A percentile compares a stretch with the other conserved stretches of the same genome.
Conservation (phyloP, 2,113 vertebrate species). For the Psittacula cyanocephala region DNA sequence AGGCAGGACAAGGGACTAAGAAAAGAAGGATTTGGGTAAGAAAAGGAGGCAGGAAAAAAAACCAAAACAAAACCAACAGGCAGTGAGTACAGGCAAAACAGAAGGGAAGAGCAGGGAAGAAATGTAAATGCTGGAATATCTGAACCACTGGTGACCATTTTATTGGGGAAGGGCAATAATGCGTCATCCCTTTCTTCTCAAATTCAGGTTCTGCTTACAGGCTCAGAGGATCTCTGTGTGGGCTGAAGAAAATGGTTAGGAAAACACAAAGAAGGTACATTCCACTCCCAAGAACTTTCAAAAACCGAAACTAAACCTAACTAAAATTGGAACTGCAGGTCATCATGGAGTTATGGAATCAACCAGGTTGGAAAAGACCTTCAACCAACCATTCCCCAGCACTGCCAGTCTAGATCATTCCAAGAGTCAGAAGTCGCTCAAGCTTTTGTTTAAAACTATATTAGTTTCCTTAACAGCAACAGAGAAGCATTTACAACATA, state of each 20-base stretch:
- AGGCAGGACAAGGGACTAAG: not conserved
- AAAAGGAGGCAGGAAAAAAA: not conserved
- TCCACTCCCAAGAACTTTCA: not conserved
- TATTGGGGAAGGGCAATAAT: not conserved
- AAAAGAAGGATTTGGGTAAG: not conserved
- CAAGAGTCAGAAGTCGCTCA: not conserved
- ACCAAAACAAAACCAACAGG: not conserved
- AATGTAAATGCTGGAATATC: not conserved
- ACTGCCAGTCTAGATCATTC: not conserved
- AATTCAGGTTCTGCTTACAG: not conserved
- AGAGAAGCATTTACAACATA: not conserved
- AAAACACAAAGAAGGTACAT: not conserved
- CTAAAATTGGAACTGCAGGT: not conserved
- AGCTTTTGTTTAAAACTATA: not conserved
- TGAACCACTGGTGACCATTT: not conserved
- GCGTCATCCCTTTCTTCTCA: not conserved
- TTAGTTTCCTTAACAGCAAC: not conserved
- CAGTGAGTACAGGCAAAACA: not conserved
- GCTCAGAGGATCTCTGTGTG: fast-evolving
- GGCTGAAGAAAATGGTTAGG: not conserved
- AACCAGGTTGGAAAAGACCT: not conserved
- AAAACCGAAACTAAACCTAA: not conserved
- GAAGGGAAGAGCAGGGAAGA: not conserved
- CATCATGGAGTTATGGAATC: not conserved
- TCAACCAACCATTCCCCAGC: not conserved